Base-by-base conservation (phyloP, 1,140 invertebrate species). In the Zaprionus capensis region DNA sequence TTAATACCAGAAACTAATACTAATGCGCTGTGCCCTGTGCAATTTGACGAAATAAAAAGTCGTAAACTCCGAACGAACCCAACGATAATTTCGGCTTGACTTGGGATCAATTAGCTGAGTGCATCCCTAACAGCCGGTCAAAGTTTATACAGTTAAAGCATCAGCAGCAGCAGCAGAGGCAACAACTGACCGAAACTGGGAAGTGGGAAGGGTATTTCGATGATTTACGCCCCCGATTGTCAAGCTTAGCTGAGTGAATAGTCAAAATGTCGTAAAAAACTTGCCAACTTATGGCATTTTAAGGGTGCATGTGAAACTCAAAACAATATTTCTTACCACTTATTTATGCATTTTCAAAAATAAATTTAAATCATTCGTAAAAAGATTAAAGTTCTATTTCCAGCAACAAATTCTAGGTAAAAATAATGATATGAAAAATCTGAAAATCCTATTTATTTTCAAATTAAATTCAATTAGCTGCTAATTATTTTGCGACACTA, bases 31-130 rank as follows among this genome's bases (percentile, higher is more conserved):
- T 28, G n/a, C 59, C 78, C 71, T 77, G 73, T 81, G 76, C 80
- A 71, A 85, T 86, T 88, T 84, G 84, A 77, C 78, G 77, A 91
- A 91, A 91, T 87, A 87, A 84, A 91, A 77, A 88, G 84, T 91
- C 88, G 80, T 91, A 91, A 91, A 72, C 34, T 55, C 51, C 24
- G 68, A 63, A 59, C 69, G 65, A 65, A 58, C 61, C 61, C 26
- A 41, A 28, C 65, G 67, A 34, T 68, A 62, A 62, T 58, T 64
- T 41, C 56, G 22, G 57, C 49, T 65, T 44, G 49, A 57, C 22
- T 36, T 70, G 67, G 59, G 34, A 44, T 71, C 61, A 75, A 75
- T 75, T 71, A 76, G 64, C 61, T 76, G 73, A 71, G 62, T 71
- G 73, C 68, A 75, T 63, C 66, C 62, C 62, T 15, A 74, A 46